A percentile compares a stretch with the other conserved stretches of the same genome.
These are phyloP conservation scores for Cercopithecus mona DNA, from an alignment of 2,113 vertebrate species.

Conservation along the genomic window DNA sequence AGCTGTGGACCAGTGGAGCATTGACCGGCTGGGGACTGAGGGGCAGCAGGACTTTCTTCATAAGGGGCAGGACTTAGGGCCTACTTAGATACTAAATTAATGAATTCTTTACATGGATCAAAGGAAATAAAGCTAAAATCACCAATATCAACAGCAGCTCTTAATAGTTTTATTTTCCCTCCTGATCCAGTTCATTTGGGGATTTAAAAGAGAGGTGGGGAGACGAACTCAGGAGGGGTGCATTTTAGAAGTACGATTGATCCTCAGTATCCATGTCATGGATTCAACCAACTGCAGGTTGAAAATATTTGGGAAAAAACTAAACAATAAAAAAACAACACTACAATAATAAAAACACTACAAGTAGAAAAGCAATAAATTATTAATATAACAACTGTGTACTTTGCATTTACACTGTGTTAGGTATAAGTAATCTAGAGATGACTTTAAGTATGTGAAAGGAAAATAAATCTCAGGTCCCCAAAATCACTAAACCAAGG, in stretches of 20 bases:
- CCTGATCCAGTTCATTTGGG: background rate
- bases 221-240: background rate
- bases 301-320: background rate
- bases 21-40: background rate
- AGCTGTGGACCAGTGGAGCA: background rate
- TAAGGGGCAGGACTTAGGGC: background rate
- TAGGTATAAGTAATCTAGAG: background rate
- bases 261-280: background rate
- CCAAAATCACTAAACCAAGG: too few species aligned
- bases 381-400: background rate
- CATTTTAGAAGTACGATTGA: background rate
- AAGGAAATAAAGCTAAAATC: background rate
- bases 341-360: background rate
- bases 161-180: background rate
- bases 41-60: background rate
- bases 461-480: too few species aligned
- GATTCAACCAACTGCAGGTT: background rate
- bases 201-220: background rate
- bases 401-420: background rate
- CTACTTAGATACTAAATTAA: background rate
- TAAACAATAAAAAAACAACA: background rate
- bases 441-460: too few species aligned
- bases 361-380: background rate
- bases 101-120: background rate
- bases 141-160: background rate